Conservation (phyloP, 2,797 vertebrate species). For the Ptychadena robeensis region DNA sequence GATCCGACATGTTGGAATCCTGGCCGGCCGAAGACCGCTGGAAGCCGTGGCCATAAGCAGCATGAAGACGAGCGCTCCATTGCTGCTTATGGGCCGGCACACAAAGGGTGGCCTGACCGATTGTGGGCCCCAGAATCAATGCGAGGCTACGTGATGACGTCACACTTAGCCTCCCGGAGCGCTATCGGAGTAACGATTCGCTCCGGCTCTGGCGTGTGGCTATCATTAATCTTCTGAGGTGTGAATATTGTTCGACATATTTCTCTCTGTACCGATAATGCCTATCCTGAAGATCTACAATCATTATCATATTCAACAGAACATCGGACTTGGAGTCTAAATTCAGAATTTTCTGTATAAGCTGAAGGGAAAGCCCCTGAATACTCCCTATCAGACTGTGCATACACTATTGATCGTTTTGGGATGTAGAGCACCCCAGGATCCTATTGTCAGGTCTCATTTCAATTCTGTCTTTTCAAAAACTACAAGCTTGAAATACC, state of each 20-base stretch:
- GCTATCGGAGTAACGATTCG: too few relatives aligned
- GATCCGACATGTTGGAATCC: too few relatives aligned
- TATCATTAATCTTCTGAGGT: background rate
- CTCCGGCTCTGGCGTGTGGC: too few relatives aligned
- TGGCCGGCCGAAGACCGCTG: too few relatives aligned
- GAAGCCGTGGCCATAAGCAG: too few relatives aligned
- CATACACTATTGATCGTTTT: background rate
- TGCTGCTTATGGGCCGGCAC: too few relatives aligned
- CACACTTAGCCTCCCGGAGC: too few relatives aligned
- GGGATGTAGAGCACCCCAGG: background rate
- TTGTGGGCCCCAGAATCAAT: too few relatives aligned
- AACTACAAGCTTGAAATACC: background rate
- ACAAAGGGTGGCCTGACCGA: too few relatives aligned
- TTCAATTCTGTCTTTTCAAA: background rate
- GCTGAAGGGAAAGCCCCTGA: background rate
- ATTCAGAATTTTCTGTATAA: constrained; percentile 23
- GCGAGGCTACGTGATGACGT: too few relatives aligned
- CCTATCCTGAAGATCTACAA: constrained; percentile 15
- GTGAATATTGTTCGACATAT: background rate
- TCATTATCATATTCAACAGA: constrained; percentile 29
- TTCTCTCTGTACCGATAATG: background rate
- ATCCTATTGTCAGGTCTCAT: background rate
- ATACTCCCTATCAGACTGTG: background rate
- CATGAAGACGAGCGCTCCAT: too few relatives aligned
- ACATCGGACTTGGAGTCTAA: constrained; percentile 24